phyloP scores from a whole-genome alignment of 2,113 vertebrate genomes.

The Stercorarius parasiticus region DNA sequence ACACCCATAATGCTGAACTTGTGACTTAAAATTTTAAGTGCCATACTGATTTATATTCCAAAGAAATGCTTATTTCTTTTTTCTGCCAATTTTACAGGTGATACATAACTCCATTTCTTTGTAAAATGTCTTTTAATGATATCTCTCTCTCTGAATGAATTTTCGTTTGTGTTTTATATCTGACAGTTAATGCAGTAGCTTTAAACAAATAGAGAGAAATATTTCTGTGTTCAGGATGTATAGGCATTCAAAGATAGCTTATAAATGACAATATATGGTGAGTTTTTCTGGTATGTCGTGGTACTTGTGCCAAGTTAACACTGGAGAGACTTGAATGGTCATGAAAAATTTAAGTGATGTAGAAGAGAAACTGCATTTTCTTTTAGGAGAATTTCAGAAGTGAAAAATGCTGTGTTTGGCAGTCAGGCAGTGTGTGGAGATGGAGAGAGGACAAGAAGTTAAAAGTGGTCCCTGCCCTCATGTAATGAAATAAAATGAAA shows the following conservation, averaged over 20 bases:
- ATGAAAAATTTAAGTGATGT: not conserved
- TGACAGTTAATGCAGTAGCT: not conserved
- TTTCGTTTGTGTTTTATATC: not conserved
- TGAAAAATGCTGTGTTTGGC: not conserved
- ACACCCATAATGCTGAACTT: not conserved
- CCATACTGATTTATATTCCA: not conserved
- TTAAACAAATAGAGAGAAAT: not conserved
- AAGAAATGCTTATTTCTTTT: slow-evolving; percentile 74
- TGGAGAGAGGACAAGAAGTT: not conserved
- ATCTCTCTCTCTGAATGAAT: not conserved
- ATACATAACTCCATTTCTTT: not conserved
- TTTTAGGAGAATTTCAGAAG: not conserved
- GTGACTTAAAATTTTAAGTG: not conserved
- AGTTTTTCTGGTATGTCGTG: not conserved
- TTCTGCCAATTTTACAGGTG: slow-evolving; percentile 73
- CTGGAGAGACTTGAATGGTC: not conserved
- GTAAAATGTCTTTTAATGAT: not conserved
- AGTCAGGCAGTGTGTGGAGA: not conserved
- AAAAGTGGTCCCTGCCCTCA: not conserved
- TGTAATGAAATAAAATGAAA: not conserved
- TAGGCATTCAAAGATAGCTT: not conserved
- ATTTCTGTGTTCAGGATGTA: not conserved
- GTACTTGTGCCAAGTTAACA: not conserved
- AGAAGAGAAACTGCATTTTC: not conserved
- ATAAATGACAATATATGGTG: not conserved